These are phyloP conservation scores for Crotalus viridis DNA, from an alignment of 2,113 vertebrate genomes.

Conservation along the genomic window DNA sequence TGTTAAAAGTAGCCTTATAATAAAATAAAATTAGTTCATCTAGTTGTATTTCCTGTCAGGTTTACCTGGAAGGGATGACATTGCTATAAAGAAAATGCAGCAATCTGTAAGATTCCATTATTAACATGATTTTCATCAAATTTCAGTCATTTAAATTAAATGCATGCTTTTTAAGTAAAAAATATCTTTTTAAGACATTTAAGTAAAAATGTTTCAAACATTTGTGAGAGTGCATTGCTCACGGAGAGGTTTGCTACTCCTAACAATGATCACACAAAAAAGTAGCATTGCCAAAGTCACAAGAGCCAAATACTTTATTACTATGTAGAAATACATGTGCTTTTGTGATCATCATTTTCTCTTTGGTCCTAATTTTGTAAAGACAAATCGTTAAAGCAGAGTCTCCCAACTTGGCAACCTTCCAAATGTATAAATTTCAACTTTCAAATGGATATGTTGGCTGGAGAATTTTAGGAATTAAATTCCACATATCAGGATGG, in stretches of 20 bases:
- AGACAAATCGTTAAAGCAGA: background rate
- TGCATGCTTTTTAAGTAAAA: background rate
- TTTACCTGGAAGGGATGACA: background rate
- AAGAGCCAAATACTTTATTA: conserved; percentile 4
- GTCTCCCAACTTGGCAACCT: background rate
- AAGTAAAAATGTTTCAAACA: background rate
- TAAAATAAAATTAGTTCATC: background rate
- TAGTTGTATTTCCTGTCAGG: background rate
- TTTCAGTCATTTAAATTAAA: background rate
- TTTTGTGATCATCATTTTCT: background rate
- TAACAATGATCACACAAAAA: conserved; percentile 6
- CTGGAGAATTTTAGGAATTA: background rate
- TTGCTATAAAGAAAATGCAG: background rate
- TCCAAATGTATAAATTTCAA: too few relatives aligned
- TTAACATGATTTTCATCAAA: background rate
- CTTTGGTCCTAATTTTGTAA: background rate
- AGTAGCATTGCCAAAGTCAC: conserved; percentile 19
- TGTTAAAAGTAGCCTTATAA: background rate
- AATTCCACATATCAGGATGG: background rate
- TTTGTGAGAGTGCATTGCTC: background rate
- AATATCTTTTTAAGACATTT: too few relatives aligned
- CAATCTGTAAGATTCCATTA: background rate
- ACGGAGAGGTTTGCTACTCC: background rate
- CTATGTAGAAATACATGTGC: conserved; percentile 14
- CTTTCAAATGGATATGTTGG: too few relatives aligned